Base-by-base conservation (phyloP, 1,140 invertebrate genomes). In the Drosophila rufa region DNA sequence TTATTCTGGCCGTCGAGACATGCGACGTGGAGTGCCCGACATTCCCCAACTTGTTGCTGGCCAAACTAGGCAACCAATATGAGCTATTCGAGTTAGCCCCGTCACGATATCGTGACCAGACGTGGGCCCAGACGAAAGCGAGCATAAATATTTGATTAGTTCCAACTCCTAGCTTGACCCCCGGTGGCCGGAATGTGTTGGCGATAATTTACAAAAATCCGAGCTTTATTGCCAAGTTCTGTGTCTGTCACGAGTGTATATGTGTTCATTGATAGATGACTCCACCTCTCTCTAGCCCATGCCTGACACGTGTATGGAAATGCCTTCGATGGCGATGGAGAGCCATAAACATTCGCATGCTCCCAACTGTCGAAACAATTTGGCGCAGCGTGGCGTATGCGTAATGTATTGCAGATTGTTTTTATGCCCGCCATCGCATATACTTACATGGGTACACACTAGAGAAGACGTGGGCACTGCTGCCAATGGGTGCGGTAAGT, bases 381-480 rank as follows among this genome's bases (percentile, higher is more conserved):
- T 80, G 60, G 61, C 83, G 33, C 83, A 83, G 57, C 84, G 73
- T 68, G 76, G 84, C 80, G 84, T 87, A 87, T 89, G 43, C 77
- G 70, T 78, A 89, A 83, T 87, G 75, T 83, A 79, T 64, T 65
- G 70, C 60, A 87, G 73, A 82, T 89, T 83, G 75, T 86, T 87
- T 80, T 87, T 68, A 69, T 75, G 71, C 36, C 53, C 38, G 19
- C 14, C 17, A 55, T 15, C 12, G 17, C 33, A 77, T 69, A 56
- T 33, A 25, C 43, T 8, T 51, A 30, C 60, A 4, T 36, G n/a
- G 22, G 11, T 42, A 48, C 43, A 43, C 14, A 7, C 9, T 11
- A 55, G 51, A 15, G 33, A 11, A n/a, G 15, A 59, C 40, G 59
- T 69, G 67, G 50, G 46, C 36, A 12, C 38, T 46, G 36, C 51